Conservation (phyloP, 2,113 vertebrate genomes). For the Hydrolagus affinis region DNA sequence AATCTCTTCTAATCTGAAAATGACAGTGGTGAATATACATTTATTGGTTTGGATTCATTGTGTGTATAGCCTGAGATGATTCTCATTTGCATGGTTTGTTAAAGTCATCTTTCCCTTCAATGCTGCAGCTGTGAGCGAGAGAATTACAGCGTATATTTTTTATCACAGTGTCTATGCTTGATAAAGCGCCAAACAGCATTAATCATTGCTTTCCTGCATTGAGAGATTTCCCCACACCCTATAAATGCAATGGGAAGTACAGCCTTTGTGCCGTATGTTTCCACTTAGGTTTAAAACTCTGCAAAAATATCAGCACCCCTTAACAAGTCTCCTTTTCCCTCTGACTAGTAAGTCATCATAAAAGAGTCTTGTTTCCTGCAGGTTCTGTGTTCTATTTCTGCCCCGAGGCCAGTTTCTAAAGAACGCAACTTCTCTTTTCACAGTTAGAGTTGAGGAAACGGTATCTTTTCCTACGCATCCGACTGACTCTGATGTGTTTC, state of each 20-base stretch:
- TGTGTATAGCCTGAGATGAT: background rate
- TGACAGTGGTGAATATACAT: background rate
- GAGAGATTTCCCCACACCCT: background rate
- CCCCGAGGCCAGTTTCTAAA: background rate
- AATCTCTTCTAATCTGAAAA: background rate
- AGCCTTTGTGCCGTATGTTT: background rate
- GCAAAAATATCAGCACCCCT: background rate
- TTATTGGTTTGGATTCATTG: background rate
- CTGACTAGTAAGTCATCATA: background rate
- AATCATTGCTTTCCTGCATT: constrained; percentile 2
- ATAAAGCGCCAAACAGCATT: constrained; percentile 9
- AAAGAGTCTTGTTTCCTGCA: background rate
- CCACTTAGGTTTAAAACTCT: background rate
- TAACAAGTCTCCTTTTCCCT: background rate
- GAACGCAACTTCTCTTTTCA: background rate
- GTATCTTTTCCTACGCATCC: background rate
- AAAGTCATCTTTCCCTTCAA: background rate
- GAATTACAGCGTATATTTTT: background rate
- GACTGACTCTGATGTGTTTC: background rate
- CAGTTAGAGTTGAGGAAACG: background rate
- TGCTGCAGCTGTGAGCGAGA: background rate
- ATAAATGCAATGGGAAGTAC: background rate
- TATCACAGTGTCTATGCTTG: background rate
- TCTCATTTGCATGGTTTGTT: background rate
- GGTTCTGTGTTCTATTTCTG: background rate